Base-by-base conservation (phyloP, 2,113 vertebrate genomes). In the Laticauda colubrina region DNA sequence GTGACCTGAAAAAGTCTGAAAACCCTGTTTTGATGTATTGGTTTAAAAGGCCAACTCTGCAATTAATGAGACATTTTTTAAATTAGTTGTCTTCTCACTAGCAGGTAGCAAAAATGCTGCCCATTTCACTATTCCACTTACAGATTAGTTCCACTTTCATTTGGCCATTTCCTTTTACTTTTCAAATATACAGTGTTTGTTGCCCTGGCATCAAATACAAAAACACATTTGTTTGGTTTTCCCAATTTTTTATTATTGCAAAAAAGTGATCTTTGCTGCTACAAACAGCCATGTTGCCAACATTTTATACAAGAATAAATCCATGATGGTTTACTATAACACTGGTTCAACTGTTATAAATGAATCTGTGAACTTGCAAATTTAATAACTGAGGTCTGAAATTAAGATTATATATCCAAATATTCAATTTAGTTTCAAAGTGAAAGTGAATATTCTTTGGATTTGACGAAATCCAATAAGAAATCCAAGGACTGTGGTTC, bases 291-390 rank as follows among this genome's bases (percentile, higher is more conserved):
- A 24, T 48, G 24, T 10, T 89, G 64, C 55, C 24, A 81, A 64
- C 87, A 61, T 91, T 92, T n/a, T 29, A 45, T 89, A 69, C 75
- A 89, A 94, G 24, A 89, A 89, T 86, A 86, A 48, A 89, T 12
- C 29, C 43, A 75, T 4, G 39, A 91, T 10, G 26, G 15, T 86
- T 45, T 86, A 14, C 23, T 24, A 61, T 51, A 91, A 89, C 55
- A 61, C 1, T 39, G 43, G 23, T 18, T 26, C 34, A 86, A 55
- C 48, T 24, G 43, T 34, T 61, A 87, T 5, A 86, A 23, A 23
- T 1, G 61, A 26, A 34, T 23, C 23, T 48, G 55, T 48, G 9
- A 18, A 4, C 8, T 3, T 86, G 15, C 9, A 23, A 18, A 85
- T n/a, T 61, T 54, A 53, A 89, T 39, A 53, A 53, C 15, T 3